phyloP scores from a whole-genome alignment of 2,113 vertebrate genomes.

The Phocoena sinus region DNA sequence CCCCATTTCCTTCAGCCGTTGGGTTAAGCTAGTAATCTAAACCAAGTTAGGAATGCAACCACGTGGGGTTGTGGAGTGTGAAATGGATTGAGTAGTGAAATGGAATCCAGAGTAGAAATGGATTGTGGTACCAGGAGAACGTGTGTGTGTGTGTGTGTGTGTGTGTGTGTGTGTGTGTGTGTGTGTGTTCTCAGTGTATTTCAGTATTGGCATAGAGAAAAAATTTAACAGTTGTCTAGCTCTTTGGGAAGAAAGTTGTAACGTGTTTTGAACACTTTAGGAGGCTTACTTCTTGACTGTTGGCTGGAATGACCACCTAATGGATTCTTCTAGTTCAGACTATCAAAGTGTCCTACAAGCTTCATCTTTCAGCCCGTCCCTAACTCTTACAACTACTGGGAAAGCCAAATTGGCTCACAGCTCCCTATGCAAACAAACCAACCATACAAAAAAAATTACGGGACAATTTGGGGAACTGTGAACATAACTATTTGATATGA shows the following conservation, averaged over 20 bases:
- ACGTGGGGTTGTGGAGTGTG: not conserved
- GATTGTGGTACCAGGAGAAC: not conserved
- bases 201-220: not conserved
- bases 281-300: not conserved
- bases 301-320: too few species aligned
- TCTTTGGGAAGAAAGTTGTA: not conserved
- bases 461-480: not conserved
- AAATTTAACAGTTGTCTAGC: not conserved
- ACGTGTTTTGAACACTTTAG: not conserved
- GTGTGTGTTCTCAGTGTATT: not conserved
- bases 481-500: not conserved
- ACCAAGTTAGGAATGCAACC: not conserved
- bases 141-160: not conserved
- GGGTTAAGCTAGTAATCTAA: not conserved
- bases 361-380: not conserved
- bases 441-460: not conserved
- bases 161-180: not conserved
- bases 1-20: not conserved
- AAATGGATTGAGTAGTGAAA: not conserved
- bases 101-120: not conserved
- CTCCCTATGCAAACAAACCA: not conserved
- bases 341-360: not conserved
- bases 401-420: not conserved
- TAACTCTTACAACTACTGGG: not conserved
- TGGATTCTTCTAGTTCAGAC: not conserved